Conservation (phyloP, 2,113 vertebrate genomes). For the Baryphthengus martii region DNA sequence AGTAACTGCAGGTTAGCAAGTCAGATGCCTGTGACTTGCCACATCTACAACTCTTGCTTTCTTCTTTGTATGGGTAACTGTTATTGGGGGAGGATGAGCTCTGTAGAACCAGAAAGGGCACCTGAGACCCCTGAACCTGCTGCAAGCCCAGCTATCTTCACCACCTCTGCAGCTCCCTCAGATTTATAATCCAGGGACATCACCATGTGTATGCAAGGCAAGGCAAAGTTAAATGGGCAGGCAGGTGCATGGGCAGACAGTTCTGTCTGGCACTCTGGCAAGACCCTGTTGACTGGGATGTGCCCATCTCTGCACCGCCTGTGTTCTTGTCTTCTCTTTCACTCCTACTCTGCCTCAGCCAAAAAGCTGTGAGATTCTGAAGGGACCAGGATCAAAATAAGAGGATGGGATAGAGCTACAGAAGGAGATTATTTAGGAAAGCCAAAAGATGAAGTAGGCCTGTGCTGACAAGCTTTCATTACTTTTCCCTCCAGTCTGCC, state of each 20-base stretch:
- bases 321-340: not conserved
- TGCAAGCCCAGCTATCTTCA: not conserved
- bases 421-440: not conserved
- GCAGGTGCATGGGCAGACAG: not conserved
- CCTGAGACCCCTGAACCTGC: not conserved
- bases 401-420: not conserved
- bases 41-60: too few species aligned
- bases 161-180: not conserved
- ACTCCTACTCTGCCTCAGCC: not conserved
- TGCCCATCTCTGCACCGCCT: not conserved
- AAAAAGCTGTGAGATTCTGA: not conserved
- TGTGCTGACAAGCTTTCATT: not conserved
- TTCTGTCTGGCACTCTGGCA: not conserved
- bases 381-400: not conserved
- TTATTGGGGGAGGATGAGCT: not conserved
- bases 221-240: not conserved
- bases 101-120: not conserved
- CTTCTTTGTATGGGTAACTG: not conserved
- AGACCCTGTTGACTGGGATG: rapidly evolving
- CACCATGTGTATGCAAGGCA: not conserved
- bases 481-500: not conserved
- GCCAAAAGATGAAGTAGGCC: not conserved
- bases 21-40: not conserved
- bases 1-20: not conserved
- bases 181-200: too few species aligned